Percentiles rank a stretch among this genome's conserved stretches.
phyloP scores from a whole-genome alignment of 1,140 invertebrate species.

The Dendrolimus punctatus region DNA sequence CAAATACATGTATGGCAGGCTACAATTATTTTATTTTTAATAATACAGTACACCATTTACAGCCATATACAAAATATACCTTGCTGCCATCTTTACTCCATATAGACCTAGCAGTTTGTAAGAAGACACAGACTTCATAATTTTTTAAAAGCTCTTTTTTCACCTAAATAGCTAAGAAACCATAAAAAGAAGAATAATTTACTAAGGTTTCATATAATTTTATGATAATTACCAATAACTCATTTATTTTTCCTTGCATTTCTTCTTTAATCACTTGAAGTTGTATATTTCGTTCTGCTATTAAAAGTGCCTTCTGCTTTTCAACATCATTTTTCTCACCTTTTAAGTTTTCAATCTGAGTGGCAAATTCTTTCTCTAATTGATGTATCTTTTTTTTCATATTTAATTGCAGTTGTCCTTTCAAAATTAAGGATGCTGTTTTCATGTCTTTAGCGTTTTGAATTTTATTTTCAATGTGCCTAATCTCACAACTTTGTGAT shows the following conservation, averaged over 20 bases:
- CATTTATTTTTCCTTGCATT: conserved; percentile 54
- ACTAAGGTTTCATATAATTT: too few species aligned
- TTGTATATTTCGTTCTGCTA: conserved; percentile 54
- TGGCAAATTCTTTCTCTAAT: conserved; percentile 55
- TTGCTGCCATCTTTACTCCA: too few species aligned
- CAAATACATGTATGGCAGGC: too few species aligned
- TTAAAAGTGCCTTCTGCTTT: conserved; percentile 47
- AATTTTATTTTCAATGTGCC: conserved; percentile 56
- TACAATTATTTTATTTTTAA: too few species aligned
- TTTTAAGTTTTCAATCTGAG: conserved; percentile 67
- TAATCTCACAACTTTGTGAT: conserved; percentile 58
- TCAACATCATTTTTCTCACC: conserved; percentile 65
- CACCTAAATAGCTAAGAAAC: too few species aligned
- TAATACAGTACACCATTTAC: too few species aligned
- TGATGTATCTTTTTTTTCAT: conserved; percentile 57
- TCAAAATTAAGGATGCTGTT: conserved; percentile 33
- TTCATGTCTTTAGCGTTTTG: conserved; percentile 51
- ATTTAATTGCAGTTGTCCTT: conserved; percentile 39
- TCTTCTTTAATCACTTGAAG: conserved; percentile 57
- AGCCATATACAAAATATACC: too few species aligned
- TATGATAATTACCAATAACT: conserved; percentile 49
- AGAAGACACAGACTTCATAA: not conserved
- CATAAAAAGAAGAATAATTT: too few species aligned
- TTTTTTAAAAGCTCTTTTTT: too few species aligned
- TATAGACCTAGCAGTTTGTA: not conserved